Conservation (phyloP, 1,140 invertebrate genomes). For the Polypedilum pembai region DNA sequence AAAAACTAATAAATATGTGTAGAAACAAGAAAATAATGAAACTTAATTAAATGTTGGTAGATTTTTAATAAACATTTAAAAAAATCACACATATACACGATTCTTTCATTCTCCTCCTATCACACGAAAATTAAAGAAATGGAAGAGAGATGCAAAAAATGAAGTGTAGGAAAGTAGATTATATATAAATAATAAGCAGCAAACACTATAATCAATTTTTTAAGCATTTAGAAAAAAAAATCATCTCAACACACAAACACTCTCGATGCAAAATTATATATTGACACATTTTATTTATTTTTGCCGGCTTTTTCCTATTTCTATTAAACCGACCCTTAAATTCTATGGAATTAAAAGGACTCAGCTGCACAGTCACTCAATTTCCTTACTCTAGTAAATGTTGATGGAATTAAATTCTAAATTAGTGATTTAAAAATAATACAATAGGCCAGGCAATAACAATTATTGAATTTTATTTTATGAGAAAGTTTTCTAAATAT, state of each 20-base stretch:
- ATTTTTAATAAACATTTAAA: constrained; percentile 15
- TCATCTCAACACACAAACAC: neutral
- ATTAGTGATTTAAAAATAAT: too few relatives aligned
- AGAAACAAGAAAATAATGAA: neutral
- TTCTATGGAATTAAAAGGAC: neutral
- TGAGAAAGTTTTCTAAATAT: too few relatives aligned
- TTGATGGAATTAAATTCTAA: too few relatives aligned
- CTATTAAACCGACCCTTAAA: neutral
- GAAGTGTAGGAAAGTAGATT: neutral
- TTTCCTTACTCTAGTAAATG: too few relatives aligned
- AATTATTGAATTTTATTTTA: too few relatives aligned
- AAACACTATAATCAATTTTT: neutral
- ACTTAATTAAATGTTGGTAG: constrained; percentile 18
- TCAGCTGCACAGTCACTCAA: neutral
- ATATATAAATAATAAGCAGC: neutral
- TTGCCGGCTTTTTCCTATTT: neutral
- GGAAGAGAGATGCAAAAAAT: neutral
- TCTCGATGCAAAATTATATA: too few relatives aligned
- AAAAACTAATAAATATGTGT: constrained; percentile 5
- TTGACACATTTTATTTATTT: too few relatives aligned
- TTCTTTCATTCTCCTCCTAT: neutral
- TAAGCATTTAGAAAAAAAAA: neutral
- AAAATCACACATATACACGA: neutral
- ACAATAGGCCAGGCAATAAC: too few relatives aligned
- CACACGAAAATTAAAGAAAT: neutral